Evolutionary conservation across 2,113 vertebrate genomes (phyloP), one percentile per base, ranked within the genome.

Genomic region (Cnemophilus loriae): DNA sequence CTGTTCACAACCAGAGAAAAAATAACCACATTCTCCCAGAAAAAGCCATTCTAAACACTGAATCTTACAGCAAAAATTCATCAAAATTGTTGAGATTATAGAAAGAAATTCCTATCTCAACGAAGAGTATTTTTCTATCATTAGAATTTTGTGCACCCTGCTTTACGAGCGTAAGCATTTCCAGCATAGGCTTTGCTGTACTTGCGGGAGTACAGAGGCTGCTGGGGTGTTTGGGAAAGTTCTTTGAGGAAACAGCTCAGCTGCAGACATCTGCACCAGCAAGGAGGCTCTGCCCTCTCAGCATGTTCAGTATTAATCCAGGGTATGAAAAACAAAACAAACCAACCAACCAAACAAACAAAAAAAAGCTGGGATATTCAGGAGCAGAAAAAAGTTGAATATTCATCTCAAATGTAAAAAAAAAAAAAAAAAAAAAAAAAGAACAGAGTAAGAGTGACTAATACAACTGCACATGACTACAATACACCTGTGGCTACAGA

Each of bases 321-420:
- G 0, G 0, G 7, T 32, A 44, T 33, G 10, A 11, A 26, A 41
- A 30, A 20, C 9, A 20, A 26, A 15, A 32, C 7, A 9, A 14
- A n/a, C n/a, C n/a, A n/a, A n/a, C n/a, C n/a, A 39, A 32, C 22
- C 5, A 14, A 14, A 35, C 47, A 37, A 60, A 49, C 21, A 39
- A 39, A 32, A 16, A 18, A 10, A 12, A 39, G 23, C 23, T n/a
- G 42, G 28, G 35, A 39, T 30, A 76, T 3, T 32, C 49, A 28
- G 14, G 6, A 61, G 5, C 21, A 71, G 21, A 27, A 93, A 30
- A 30, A 47, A 47, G 9, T 8, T 49, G 8, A 74, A n/a, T 41
- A 78, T 63, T 63, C 9, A 59, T 41, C 11, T 13, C 3, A 6
- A 53, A 60, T 37, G 22, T 24, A 23, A 78, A 74, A 50, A 18